These are phyloP conservation scores for Apodemus agrarius DNA, from an alignment of 2,797 vertebrate genomes.

Conservation along the genomic window DNA sequence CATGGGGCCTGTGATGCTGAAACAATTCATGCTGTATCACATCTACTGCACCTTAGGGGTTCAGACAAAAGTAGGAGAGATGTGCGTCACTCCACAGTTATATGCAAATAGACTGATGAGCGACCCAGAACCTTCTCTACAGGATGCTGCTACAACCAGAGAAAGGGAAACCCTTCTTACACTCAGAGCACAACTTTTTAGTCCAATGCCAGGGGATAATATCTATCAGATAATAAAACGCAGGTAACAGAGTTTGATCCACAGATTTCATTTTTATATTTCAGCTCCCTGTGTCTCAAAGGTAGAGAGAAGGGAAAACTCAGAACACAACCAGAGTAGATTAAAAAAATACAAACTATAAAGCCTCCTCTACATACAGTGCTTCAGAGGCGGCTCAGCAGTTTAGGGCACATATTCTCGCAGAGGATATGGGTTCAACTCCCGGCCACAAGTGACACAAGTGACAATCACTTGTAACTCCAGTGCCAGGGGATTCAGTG, in stretches of 20 bases:
- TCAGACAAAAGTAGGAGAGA: conserved; percentile 12
- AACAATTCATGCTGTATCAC: conserved; percentile 80
- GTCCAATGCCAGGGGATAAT: neutral
- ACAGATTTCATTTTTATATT: neutral
- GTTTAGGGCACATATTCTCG: neutral
- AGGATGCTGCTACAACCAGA: neutral
- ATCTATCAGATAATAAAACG: neutral
- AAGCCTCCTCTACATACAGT: neutral
- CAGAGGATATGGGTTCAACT: neutral
- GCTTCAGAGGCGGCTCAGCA: neutral
- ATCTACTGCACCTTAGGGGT: conserved; percentile 9
- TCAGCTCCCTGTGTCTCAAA: neutral
- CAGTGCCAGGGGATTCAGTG: no score
- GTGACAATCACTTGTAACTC: neutral
- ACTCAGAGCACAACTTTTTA: neutral
- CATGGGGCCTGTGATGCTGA: conserved; percentile 71
- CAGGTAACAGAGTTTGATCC: neutral
- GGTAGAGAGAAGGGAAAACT: neutral
- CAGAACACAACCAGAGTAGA: neutral
- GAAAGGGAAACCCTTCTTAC: neutral
- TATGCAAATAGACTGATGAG: neutral
- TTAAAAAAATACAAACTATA: neutral
- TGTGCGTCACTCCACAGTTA: neutral
- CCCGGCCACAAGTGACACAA: neutral
- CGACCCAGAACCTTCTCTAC: neutral